Base-by-base conservation (phyloP, 2,888 invertebrate genomes). In the Ptycholaimellus sp. region DNA sequence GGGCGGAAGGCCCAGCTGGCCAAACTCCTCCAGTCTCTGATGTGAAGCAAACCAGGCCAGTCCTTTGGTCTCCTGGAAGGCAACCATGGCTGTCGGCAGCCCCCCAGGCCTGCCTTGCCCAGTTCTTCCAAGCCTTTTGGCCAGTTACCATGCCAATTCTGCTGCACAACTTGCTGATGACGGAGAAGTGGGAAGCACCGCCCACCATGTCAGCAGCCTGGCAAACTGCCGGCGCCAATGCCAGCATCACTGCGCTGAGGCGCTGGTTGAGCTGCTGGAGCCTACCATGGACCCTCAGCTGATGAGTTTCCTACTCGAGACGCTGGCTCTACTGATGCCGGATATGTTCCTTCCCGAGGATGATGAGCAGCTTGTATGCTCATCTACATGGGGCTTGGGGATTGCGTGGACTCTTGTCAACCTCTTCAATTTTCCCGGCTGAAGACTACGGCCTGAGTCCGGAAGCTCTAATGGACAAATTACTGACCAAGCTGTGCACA, bases 241-340 rank as follows among this genome's bases (percentile, higher is more conserved):
- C 53, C 66, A 64, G 44, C 64, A 68, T 46, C 70, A 70, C 50
- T 70, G 70, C 52, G 59, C 69, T 34, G 69, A 69, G 55, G 66
- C 67, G 30, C 53, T 71, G 33, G 65, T 70, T 6, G 66, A 70
- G 40, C 65, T 70, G 13, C 54, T 71, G 30, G 70, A 71, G 48
- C 67, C 70, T 13, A 71, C 70, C 33, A 65, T 70, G 46, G 71
- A 71, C 48, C 71, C 71, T 41, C 71, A 71, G 63, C 62, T 71
- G 16, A 59, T 71, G 41, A 70, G 70, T 52, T 61, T 71, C 42
- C 60, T 70, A 39, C 63, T 71, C 28, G 71, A 71, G 60, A 63
- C 67, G 30, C 59, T 70, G 30, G 69, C 69, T 18, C 63, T 68
- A 11, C 56, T 71, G 28, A 69, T 70, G 25, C 54, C 70, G 44